Evolutionary conservation across 1,140 invertebrate species (phyloP).

Genomic region (Drosophila quadrilineata): DNA sequence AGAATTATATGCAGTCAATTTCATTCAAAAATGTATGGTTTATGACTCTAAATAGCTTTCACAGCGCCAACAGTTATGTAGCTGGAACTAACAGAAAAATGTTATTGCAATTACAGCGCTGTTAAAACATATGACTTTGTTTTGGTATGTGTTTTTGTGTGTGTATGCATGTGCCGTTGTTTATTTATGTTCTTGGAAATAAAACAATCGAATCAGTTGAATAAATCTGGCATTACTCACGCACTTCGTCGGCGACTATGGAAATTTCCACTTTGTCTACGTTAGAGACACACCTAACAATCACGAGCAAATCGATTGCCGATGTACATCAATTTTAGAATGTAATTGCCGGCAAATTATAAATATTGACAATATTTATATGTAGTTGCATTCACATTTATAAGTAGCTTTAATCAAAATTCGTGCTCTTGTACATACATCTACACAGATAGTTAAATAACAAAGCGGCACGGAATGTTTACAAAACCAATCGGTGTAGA

Average conservation of each 20-base stretch:
- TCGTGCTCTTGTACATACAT: constrained; percentile 47
- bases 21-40: too few species aligned
- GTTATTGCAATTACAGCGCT: not conserved
- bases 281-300: not conserved
- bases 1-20: too few species aligned
- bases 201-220: not conserved
- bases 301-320: too few species aligned
- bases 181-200: constrained; percentile 9
- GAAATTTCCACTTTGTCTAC: not conserved
- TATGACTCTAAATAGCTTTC: too few species aligned
- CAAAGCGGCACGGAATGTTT: constrained; percentile 66
- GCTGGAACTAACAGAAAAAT: too few species aligned
- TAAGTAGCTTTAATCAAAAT: constrained; percentile 57
- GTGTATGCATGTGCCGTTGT: constrained; percentile 1
- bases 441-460: constrained; percentile 43
- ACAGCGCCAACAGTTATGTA: too few species aligned
- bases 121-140: constrained; percentile 7
- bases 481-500: constrained; percentile 37
- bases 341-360: too few species aligned
- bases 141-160: not conserved
- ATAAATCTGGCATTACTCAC: constrained; percentile 6
- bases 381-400: constrained; percentile 10
- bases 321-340: too few species aligned
- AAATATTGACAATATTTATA: not conserved
- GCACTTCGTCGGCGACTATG: too few species aligned